Conservation (phyloP, 2,797 vertebrate species). For the Epinephelus malabaricus region DNA sequence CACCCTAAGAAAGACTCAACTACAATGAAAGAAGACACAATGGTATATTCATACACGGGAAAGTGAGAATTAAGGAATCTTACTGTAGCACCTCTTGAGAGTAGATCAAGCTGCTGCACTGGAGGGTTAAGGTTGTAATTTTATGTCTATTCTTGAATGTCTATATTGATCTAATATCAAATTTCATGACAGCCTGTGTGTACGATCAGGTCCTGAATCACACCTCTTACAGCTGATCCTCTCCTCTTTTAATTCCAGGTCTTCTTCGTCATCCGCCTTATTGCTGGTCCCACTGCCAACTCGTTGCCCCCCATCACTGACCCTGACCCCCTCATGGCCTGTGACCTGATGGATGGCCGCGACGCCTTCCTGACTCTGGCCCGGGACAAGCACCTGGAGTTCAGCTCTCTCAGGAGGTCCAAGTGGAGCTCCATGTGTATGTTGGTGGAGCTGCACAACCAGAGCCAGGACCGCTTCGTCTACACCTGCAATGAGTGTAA, state of each 20-base stretch:
- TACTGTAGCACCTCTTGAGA: neutral
- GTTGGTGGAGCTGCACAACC: conserved; percentile 98
- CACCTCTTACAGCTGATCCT: neutral
- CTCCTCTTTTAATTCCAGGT: conserved; percentile 82
- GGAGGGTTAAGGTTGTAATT: too few relatives aligned
- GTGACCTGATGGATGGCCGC: conserved; percentile 98
- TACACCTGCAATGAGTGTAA: conserved; percentile 99
- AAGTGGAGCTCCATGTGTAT: conserved; percentile 99
- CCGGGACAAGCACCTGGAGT: conserved; percentile 97
- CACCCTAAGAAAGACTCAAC: neutral
- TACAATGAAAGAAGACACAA: neutral
- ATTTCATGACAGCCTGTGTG: too few relatives aligned
- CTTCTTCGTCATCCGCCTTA: conserved; percentile 98
- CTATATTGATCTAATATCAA: too few relatives aligned
- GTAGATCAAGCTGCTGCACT: neutral
- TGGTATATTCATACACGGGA: neutral
- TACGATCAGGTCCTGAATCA: neutral
- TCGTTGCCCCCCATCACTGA: conserved; percentile 95
- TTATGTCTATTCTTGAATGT: too few relatives aligned
- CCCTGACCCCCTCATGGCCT: conserved; percentile 92
- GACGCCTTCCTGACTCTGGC: conserved; percentile 98
- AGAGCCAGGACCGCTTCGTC: conserved; percentile 98
- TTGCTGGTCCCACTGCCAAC: conserved; percentile 94
- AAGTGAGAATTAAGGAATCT: neutral
- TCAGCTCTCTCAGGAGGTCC: conserved; percentile 94